Percentiles rank a stretch among this genome's conserved stretches.
These are phyloP conservation scores for Camponotus pennsylvanicus DNA, from an alignment of 1,140 invertebrate genomes.

Conservation along the genomic window DNA sequence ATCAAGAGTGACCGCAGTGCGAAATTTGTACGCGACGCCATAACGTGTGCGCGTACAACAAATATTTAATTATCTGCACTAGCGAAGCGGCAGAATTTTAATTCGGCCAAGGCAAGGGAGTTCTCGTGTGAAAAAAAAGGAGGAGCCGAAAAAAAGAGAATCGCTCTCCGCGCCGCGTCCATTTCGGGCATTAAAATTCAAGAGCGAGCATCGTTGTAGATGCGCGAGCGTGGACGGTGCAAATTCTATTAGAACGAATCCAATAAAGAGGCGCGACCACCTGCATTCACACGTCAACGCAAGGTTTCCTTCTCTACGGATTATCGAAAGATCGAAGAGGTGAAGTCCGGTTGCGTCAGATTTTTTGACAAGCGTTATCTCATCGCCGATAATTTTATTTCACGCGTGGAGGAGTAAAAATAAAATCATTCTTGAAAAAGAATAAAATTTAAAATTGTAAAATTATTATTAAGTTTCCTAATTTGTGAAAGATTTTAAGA, in stretches of 20 bases:
- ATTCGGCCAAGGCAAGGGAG: constrained; percentile 22
- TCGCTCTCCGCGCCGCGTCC: constrained; percentile 1
- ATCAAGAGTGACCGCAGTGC: background rate
- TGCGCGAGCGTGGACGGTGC: constrained; percentile 17
- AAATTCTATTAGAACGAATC: constrained; percentile 71
- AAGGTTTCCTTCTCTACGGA: constrained; percentile 56
- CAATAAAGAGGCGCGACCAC: constrained; percentile 62
- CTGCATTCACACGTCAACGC: constrained; percentile 45
- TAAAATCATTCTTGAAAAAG: background rate
- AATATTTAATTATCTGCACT: constrained; percentile 59
- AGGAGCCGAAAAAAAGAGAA: background rate
- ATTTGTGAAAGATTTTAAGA: background rate
- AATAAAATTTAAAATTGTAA: background rate
- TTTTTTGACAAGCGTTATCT: constrained; percentile 18
- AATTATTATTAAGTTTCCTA: background rate
- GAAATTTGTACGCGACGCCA: constrained; percentile 25
- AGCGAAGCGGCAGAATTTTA: constrained; percentile 61
- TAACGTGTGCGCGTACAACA: constrained; percentile 13
- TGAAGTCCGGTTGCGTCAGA: background rate
- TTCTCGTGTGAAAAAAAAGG: background rate
- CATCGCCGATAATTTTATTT: background rate
- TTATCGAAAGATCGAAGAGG: constrained; percentile 41
- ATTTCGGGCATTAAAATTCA: constrained; percentile 63
- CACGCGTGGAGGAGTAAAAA: background rate
- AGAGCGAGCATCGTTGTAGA: constrained; percentile 36